Conservation (phyloP, 2,888 invertebrate species). For the Cryptosula pallasiana region DNA sequence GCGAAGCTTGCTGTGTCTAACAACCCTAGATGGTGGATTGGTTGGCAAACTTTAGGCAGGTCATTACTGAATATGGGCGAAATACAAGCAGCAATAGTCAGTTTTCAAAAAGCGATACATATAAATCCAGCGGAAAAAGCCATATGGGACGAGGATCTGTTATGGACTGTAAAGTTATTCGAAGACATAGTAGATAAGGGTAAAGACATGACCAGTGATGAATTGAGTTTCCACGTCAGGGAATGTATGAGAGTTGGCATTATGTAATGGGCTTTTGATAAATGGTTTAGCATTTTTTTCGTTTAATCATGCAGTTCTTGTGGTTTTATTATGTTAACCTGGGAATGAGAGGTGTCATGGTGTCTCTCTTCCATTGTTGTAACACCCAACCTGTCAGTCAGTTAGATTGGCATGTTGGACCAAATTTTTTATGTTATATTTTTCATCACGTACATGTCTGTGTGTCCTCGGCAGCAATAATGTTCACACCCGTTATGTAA, state of each 20-base stretch:
- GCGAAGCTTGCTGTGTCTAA: slow-evolving; percentile 46
- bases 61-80: slow-evolving; percentile 52
- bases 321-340: too few species aligned
- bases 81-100: slow-evolving; percentile 40
- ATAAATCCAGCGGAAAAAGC: slow-evolving; percentile 47
- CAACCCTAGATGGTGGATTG: slow-evolving; percentile 52
- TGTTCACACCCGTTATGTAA: neutral
- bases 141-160: slow-evolving; percentile 50
- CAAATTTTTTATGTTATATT: too few species aligned
- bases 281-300: too few species aligned
- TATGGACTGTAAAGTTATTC: slow-evolving; percentile 38
- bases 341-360: too few species aligned
- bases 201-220: neutral
- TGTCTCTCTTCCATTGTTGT: too few species aligned
- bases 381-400: too few species aligned
- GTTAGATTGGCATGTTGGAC: too few species aligned
- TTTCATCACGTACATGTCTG: too few species aligned
- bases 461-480: too few species aligned
- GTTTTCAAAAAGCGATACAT: slow-evolving; percentile 40
- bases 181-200: slow-evolving; percentile 29
- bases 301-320: too few species aligned
- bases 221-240: neutral
- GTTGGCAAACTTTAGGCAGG: slow-evolving; percentile 53
- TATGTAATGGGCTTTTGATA: neutral
- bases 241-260: slow-evolving; percentile 17